Base-by-base conservation (phyloP, 92 coral and sea anemone species). In the Porites evermanni region DNA sequence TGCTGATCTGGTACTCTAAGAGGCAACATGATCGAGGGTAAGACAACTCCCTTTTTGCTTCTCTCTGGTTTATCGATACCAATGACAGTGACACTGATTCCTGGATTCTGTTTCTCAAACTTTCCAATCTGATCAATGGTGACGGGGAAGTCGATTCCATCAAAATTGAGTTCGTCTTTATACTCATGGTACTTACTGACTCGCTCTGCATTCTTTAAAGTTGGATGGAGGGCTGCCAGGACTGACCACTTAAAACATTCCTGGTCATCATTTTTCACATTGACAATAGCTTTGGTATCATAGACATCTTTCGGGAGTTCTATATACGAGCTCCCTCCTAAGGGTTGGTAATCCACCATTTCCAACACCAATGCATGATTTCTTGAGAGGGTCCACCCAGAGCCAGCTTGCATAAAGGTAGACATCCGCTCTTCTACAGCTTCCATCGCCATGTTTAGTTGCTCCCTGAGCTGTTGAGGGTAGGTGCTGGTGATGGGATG, bases 221-320 rank as follows among this genome's bases (percentile, higher is more conserved):
- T 26, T 66, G 89, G 89, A 52, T 64, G 82, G 2, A 78, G 72
- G 13, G 89, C 84, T 5, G 77, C n/a, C 20, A 70, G 11, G 8
- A 86, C 23, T 11, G 84, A 53, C 89, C 89, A 86, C 53, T 5
- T 68, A n/a, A 86, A 86, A 21, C 89, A 86, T 14, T 67, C n/a
- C 11, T 51, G 26, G 20, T 85, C 89, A 0, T 52, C 53, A 21
- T 85, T 85, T 54, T 66, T 67, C 12, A 85, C 84, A 53, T 78
- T 86, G 12, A 86, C 26, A 2, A 86, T 78, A 1, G 75, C 81
- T 51, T 68, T 68, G 17, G 66, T 86, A 20, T 53, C 5, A 32
- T 44, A 26, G 10, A 85, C 2, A 13, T 60, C 23, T 8, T 67
- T 59, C 8, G 63, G 84, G 64, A 65, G 53, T 23, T 64, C 84